phyloP scores from a whole-genome alignment of 2,113 vertebrate species.

The Corythaixoides concolor region DNA sequence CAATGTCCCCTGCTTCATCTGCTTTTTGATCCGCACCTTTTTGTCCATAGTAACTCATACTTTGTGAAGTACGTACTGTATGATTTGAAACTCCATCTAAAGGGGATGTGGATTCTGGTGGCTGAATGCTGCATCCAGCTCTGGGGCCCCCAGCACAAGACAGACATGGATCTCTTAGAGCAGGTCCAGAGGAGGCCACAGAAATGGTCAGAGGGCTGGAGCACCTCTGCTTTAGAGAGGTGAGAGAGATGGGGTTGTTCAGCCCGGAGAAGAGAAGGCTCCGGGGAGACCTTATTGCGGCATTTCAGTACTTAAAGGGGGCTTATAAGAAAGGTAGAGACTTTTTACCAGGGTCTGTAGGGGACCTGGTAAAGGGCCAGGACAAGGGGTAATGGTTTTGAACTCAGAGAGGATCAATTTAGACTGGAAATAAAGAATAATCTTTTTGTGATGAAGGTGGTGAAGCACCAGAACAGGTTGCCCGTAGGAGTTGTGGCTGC shows the following conservation, averaged over 20 bases:
- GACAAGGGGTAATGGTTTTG: neutral
- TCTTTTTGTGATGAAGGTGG: neutral
- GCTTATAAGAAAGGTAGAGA: neutral
- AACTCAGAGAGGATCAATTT: neutral
- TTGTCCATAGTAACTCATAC: neutral
- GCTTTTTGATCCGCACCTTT: neutral
- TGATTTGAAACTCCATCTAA: neutral
- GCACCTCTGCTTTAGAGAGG: neutral
- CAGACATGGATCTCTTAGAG: neutral
- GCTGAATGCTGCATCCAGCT: neutral
- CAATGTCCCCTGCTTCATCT: neutral
- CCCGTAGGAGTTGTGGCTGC: neutral
- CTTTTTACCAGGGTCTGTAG: neutral
- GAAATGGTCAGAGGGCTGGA: neutral
- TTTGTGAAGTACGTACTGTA: neutral
- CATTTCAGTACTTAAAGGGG: neutral
- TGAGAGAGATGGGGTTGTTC: neutral
- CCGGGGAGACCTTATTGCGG: fast-evolving
- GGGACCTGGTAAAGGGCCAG: neutral
- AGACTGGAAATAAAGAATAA: neutral
- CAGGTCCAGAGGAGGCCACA: fast-evolving
- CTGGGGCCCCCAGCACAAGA: neutral
- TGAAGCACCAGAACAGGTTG: neutral
- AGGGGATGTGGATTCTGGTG: neutral
- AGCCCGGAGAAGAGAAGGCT: neutral